Evolutionary conservation across 2,797 vertebrate species (phyloP), one percentile per base, ranked within the genome.

Genomic region (Pangasius larnaudii): DNA sequence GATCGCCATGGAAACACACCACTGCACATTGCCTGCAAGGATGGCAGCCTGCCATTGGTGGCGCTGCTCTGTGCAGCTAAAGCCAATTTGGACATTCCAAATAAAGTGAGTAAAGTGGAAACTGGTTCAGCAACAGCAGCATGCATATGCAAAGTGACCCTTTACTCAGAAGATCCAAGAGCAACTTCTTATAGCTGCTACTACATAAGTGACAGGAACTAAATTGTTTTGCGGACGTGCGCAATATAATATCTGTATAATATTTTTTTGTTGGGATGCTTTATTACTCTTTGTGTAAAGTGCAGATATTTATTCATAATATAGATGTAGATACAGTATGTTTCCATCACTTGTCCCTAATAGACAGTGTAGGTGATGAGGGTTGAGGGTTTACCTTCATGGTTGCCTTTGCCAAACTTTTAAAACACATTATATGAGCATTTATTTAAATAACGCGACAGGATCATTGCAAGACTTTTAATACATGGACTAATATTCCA

Each of bases 1-100:
- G 98, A 99, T 94, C 97, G 98, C 91, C 97, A 99, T 27, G 98
- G 98, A 84, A 99, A 99, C 94, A 97, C 97, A 0, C 97, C 98
- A 0, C 94, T 99, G 86, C 98, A 99, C 2, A 97, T 99, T 87
- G 98, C 98, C 90, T 98, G 97, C 92, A 99, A 99, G 93, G 98
- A 99, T 46, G 97, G 98, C 58, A 98, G 97, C 7, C 91, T 98
- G 86, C 95, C 97, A 6, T 93, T 99, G 24, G 97, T 98, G 92
- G 94, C 92, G 65, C 95, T 96, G 0, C 96, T 99, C 65, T 98
- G 97, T 91, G 94, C 93, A 30, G 96, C 97, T 81, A 96, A 92
- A 86, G 98, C 97, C 88, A 95, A 89, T 92, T 93, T 99, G 56
- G 98, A 99, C 95, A 90, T 98, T 56, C 94, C 97, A 81, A 99